A percentile compares a stretch with the other conserved stretches of the same genome.
phyloP scores from a whole-genome alignment of 2,888 invertebrate genomes.

The Itoplectis maculator region DNA sequence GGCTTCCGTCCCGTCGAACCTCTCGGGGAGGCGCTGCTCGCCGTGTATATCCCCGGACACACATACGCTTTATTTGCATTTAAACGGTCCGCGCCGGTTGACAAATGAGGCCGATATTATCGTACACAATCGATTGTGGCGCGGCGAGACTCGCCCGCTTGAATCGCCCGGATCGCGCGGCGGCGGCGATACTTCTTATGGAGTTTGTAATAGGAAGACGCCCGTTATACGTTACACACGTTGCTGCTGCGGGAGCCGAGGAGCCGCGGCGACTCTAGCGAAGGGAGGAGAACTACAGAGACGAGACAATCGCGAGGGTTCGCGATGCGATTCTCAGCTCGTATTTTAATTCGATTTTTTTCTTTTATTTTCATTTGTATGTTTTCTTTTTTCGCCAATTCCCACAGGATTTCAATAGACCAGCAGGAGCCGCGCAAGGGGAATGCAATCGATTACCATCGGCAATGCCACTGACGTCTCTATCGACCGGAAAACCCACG shows the following conservation, averaged over 20 bases:
- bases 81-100: constrained; percentile 78
- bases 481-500: constrained; percentile 69
- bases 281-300: constrained; percentile 22
- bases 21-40: constrained; percentile 56
- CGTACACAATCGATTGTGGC: constrained; percentile 80
- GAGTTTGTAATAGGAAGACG: constrained; percentile 1
- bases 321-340: constrained; percentile 17
- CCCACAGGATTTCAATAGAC: constrained; percentile 60
- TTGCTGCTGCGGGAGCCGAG: background rate
- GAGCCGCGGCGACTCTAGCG: background rate
- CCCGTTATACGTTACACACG: background rate
- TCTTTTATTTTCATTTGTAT: background rate
- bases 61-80: constrained; percentile 80
- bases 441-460: constrained; percentile 69
- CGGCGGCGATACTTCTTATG: constrained; percentile 45
- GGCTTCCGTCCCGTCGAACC: constrained; percentile 56
- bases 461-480: constrained; percentile 64
- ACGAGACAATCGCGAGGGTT: constrained; percentile 38
- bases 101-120: constrained; percentile 82
- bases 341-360: background rate
- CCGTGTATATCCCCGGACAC: constrained; percentile 44
- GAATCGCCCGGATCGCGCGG: background rate
- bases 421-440: background rate
- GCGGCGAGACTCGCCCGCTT: background rate
- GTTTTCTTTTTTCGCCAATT: constrained; percentile 43